These are phyloP conservation scores for Drosophila borborema DNA, from an alignment of 2,888 invertebrate species.

Conservation along the genomic window DNA sequence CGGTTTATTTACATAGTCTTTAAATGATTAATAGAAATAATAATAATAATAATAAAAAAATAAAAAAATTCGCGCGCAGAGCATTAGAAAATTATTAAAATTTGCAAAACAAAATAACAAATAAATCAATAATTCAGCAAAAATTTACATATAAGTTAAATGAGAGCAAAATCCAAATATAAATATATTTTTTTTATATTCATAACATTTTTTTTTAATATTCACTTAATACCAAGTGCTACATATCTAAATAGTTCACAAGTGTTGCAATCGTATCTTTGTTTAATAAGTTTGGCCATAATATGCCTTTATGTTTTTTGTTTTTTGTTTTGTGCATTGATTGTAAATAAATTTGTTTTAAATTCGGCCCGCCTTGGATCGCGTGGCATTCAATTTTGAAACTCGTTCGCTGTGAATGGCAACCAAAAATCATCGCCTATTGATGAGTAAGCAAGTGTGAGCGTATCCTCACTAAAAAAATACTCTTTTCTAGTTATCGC, in stretches of 20 bases:
- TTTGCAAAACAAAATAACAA: background rate
- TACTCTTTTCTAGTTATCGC: constrained; percentile 50
- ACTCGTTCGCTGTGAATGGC: constrained; percentile 44
- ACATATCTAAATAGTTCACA: no score
- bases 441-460: constrained; percentile 4
- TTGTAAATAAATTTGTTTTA: constrained; percentile 3
- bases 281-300: no score
- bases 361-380: constrained; percentile 11
- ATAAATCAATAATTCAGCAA: background rate
- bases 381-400: constrained; percentile 38
- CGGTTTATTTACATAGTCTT: background rate
- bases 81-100: background rate
- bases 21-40: background rate
- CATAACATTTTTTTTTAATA: no score
- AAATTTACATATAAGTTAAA: background rate
- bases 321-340: background rate
- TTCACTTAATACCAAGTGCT: no score
- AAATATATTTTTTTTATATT: no score
- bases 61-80: background rate
- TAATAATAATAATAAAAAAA: background rate
- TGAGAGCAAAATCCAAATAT: no score
- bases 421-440: constrained; percentile 30
- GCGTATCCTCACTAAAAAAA: constrained; percentile 38
- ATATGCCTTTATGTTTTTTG: no score
- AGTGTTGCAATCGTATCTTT: no score